Conservation (phyloP, 23 tunicate genomes). For the Trididemnum miniatum region DNA sequence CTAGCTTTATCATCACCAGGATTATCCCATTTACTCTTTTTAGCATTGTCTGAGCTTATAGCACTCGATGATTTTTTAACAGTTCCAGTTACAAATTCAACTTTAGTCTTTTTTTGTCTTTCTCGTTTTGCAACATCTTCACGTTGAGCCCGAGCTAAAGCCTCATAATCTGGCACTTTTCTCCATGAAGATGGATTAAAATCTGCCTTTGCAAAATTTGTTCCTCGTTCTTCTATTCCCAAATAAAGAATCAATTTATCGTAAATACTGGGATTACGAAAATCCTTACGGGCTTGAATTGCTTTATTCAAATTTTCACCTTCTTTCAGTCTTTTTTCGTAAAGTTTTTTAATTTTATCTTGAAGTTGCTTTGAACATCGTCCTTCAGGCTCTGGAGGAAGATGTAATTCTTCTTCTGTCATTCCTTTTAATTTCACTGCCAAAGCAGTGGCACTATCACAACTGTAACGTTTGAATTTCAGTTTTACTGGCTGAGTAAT, state of each 20-base stretch:
- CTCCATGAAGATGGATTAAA: conserved; percentile 85
- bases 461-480: conserved; percentile 53
- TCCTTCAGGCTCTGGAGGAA: conserved; percentile 81
- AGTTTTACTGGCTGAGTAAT: conserved; percentile 42
- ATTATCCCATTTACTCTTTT: conserved; percentile 86
- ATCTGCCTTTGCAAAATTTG: conserved; percentile 86
- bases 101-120: conserved; percentile 82
- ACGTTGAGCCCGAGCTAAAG: conserved; percentile 81
- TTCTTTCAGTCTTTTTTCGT: conserved; percentile 61
- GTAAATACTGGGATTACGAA: conserved; percentile 94
- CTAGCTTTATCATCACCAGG: conserved; percentile 26
- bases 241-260: conserved; percentile 79
- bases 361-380: conserved; percentile 55
- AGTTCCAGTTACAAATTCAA: conserved; percentile 75
- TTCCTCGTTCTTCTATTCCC: conserved; percentile 90
- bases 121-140: conserved; percentile 83
- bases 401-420: conserved; percentile 50
- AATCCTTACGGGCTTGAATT: conserved; percentile 80
- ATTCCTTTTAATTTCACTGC: conserved; percentile 59
- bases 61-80: conserved; percentile 50
- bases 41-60: background rate
- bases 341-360: conserved; percentile 56
- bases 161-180: conserved; percentile 76
- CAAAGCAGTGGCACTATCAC: conserved; percentile 81
- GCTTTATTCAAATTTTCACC: conserved; percentile 72